phyloP scores from a whole-genome alignment of 23 tunicate genomes.

The Trididemnum miniatum region DNA sequence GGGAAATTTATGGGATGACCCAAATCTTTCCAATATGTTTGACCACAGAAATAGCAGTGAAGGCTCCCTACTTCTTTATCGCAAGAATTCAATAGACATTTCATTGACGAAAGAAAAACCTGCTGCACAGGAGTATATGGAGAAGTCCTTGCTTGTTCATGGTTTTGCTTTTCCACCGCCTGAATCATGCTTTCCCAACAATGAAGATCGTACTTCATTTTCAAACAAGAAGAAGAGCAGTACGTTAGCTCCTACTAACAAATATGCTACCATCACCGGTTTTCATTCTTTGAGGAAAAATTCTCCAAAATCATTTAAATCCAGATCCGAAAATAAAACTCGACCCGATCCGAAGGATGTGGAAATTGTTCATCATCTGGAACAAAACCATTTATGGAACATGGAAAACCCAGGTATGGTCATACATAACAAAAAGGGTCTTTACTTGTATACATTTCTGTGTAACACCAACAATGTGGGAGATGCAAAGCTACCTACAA shows the following conservation, averaged over 20 bases:
- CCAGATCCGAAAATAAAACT: no score
- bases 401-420: no score
- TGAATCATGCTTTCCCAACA: no score
- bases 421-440: no score
- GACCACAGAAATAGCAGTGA: not conserved
- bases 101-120: not conserved
- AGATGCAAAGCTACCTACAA: no score
- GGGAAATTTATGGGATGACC: not conserved
- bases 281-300: not conserved
- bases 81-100: not conserved
- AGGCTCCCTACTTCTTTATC: not conserved
- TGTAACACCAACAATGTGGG: no score
- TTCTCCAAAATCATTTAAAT: not conserved
- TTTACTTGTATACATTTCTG: no score
- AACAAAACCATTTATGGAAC: no score
- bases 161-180: not conserved
- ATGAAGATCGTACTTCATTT: not conserved
- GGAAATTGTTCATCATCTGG: no score
- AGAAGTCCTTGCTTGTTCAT: conserved; percentile 2
- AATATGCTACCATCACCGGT: conserved; percentile 1
- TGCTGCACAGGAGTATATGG: not conserved
- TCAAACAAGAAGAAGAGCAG: not conserved
- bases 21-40: not conserved
- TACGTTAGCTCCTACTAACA: not conserved
- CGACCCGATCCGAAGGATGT: no score